Base-by-base conservation (phyloP, 2,888 invertebrate genomes). In the Chaetoderma sp. region DNA sequence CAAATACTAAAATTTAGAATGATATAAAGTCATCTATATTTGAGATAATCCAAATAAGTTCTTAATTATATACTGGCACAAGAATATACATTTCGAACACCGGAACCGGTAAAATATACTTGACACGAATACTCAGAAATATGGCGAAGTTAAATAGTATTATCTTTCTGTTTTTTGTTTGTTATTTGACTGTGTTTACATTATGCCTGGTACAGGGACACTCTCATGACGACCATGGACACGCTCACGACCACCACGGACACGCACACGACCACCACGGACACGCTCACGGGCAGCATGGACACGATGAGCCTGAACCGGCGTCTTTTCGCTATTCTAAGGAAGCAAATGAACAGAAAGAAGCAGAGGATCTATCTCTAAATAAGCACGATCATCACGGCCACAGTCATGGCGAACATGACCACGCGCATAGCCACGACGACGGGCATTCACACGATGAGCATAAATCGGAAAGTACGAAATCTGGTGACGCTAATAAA, bases 301-400 rank as follows among this genome's bases (percentile, higher is more conserved):
- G 56, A 21, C 73, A 76, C 60, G 54, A 66, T 4, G 71, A 90
- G 71, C 91, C 92, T 79, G 87, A 90, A 63, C 74, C 81, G 57
- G 91, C 95, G 23, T 90, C 93, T 59, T 95, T 91, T 83, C 96
- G 95, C 88, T 96, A 96, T 87, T 93, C 94, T 32, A 89, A 89
- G 82, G 88, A 90, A 81, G 95, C 93, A 0, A 92, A 92, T 78
- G 88, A 72, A 47, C 47, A 50, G 18, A 60, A 57, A 42, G 60
- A 47, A 32, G 60, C 44, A 45, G 62, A 36, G 16, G 32, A 56
- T 42, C 28, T 57, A 28, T 73, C 76, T 32, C 70, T 32, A 25
- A 72, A 75, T 47, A 42, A 62, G 8, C 73, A 76, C 64, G 67
- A 63, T 16, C 68, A 71, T 18, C 57, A 71, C 4, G 73, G 64